Evolutionary conservation across 2,113 vertebrate species (phyloP).

Genomic region (Chlorodrepanis virens): DNA sequence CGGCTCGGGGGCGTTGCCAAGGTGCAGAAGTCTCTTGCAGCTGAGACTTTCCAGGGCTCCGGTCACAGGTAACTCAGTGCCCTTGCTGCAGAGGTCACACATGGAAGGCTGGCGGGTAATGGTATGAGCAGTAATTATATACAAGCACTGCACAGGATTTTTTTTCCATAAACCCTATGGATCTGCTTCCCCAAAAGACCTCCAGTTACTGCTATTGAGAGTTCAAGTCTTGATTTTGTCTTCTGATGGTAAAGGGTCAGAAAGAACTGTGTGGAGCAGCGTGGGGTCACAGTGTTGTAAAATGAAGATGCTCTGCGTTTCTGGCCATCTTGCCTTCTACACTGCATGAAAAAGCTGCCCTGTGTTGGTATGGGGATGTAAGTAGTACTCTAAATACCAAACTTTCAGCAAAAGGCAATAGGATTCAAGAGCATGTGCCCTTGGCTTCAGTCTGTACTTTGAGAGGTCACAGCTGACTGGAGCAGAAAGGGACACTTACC

Average conservation of each 20-base stretch:
- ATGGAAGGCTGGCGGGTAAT: not conserved
- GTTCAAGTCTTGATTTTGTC: not conserved
- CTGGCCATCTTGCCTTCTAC: not conserved
- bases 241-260: not conserved
- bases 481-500: not conserved
- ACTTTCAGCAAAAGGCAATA: not conserved
- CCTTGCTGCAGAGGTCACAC: not conserved
- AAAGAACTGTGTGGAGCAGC: not conserved
- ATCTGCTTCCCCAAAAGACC: not conserved
- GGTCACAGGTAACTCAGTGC: not conserved
- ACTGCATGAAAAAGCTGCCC: not conserved
- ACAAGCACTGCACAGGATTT: not conserved
- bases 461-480: accelerated
- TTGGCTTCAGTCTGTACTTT: not conserved
- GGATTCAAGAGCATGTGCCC: not conserved
- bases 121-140: accelerated
- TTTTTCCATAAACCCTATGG: not conserved
- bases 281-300: not conserved
- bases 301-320: not conserved
- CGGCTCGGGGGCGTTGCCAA: not conserved
- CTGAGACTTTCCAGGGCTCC: not conserved
- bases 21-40: not conserved
- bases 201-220: not conserved
- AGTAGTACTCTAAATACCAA: not conserved
- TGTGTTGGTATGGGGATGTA: not conserved